A percentile compares a stretch with the other conserved stretches of the same genome.
Evolutionary conservation across 2,113 vertebrate species (phyloP).

Genomic region (Oplegnathus fasciatus): DNA sequence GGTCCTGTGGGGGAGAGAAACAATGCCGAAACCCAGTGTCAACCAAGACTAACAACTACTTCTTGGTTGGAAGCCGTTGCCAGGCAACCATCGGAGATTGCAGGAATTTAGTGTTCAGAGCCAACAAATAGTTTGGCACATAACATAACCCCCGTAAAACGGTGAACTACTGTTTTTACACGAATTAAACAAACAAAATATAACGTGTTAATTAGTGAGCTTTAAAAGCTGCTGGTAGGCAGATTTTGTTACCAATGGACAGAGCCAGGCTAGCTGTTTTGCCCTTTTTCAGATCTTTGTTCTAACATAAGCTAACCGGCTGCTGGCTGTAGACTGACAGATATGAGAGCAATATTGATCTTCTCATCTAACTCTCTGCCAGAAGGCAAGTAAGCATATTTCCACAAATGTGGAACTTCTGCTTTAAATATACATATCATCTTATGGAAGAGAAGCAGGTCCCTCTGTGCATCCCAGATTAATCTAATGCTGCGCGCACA

Average conservation of each 20-base stretch:
- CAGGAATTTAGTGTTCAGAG: not conserved
- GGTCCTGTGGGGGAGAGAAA: not conserved
- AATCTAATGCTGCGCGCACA: no score
- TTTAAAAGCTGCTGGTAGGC: not conserved
- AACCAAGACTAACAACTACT: no score
- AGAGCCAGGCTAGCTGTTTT: not conserved
- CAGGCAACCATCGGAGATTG: not conserved
- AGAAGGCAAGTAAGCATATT: not conserved
- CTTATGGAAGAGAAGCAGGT: no score
- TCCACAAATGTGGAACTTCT: not conserved
- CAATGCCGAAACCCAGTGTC: not conserved
- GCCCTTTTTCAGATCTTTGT: not conserved
- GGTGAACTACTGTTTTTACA: no score
- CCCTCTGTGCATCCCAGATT: no score
- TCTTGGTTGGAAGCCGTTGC: not conserved
- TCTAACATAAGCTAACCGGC: not conserved
- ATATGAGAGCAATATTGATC: no score
- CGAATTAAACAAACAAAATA: no score
- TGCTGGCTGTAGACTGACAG: not conserved
- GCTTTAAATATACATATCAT: no score
- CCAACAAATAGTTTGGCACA: not conserved
- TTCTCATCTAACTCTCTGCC: no score
- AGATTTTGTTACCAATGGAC: not conserved
- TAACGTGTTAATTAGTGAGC: not conserved
- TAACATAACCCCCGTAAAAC: not conserved